Conservation (phyloP, 2,113 vertebrate species). For the Spea multiplicata region DNA sequence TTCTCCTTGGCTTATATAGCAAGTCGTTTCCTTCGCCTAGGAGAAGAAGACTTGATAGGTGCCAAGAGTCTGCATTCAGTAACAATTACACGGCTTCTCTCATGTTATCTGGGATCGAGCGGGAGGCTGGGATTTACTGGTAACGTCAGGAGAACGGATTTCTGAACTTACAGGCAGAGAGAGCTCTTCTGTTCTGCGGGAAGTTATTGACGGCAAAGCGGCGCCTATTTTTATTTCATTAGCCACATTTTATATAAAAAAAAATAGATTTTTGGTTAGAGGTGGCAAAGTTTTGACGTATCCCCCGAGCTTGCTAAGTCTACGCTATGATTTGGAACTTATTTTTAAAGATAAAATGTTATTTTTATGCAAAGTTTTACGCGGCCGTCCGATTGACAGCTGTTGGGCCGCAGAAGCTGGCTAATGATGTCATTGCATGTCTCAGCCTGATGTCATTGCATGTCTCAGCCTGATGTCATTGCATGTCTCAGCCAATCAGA, state of each 20-base stretch:
- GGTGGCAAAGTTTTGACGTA: no score
- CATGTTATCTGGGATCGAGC: background rate
- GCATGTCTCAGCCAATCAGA: no score
- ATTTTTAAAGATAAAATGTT: no score
- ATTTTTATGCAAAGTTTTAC: no score
- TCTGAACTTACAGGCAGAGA: background rate
- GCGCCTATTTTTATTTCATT: background rate
- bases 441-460: no score
- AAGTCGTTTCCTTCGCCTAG: background rate
- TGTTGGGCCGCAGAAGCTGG: no score
- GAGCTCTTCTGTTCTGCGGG: background rate
- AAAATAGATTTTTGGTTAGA: no score
- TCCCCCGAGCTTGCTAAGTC: no score
- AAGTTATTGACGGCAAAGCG: background rate
- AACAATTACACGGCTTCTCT: background rate
- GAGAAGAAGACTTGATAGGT: background rate
- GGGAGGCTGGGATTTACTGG: background rate
- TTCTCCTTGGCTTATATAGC: background rate
- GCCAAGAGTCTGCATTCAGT: constrained; percentile 1
- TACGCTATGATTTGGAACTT: no score
- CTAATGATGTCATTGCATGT: no score
- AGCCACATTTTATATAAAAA: background rate
- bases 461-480: no score
- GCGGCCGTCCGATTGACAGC: no score
- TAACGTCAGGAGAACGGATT: background rate